Conservation (phyloP, 2,113 vertebrate species). For the Chrysemys picta region DNA sequence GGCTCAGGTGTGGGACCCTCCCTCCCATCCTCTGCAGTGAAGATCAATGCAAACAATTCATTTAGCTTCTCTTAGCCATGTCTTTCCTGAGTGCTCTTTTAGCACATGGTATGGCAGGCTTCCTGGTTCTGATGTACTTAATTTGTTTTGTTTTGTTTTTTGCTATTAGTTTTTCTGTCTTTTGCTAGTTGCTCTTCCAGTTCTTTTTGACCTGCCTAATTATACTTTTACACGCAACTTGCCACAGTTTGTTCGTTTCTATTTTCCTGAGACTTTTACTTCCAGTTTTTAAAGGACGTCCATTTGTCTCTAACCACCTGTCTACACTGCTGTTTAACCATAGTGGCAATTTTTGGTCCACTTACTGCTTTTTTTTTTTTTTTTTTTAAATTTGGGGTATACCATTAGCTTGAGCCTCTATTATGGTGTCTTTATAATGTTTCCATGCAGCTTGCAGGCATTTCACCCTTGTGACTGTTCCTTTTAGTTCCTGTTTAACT, state of each 20-base stretch:
- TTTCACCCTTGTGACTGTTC: neutral
- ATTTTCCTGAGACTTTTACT: neutral
- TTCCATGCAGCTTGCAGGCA: neutral
- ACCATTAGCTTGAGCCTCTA: neutral
- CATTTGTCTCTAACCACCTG: neutral
- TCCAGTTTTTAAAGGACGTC: neutral
- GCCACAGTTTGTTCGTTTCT: neutral
- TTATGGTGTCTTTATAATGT: neutral
- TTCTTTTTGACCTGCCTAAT: neutral
- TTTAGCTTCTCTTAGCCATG: neutral
- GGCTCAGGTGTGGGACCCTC: neutral
- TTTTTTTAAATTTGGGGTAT: neutral
- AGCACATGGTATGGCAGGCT: too few species aligned
- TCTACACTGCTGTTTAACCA: neutral
- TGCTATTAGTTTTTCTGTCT: neutral
- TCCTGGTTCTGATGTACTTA: neutral
- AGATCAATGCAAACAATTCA: neutral
- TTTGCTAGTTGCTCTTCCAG: neutral
- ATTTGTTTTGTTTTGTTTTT: neutral
- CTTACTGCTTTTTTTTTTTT: neutral
- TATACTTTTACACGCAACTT: neutral
- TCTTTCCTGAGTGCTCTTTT: too few species aligned
- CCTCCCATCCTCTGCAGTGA: neutral
- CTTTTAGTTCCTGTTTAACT: neutral
- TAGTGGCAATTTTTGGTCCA: neutral